Percentiles rank a stretch among this genome's conserved stretches.
Evolutionary conservation across 2,797 vertebrate species (phyloP).

Genomic region (Vireo griseus): DNA sequence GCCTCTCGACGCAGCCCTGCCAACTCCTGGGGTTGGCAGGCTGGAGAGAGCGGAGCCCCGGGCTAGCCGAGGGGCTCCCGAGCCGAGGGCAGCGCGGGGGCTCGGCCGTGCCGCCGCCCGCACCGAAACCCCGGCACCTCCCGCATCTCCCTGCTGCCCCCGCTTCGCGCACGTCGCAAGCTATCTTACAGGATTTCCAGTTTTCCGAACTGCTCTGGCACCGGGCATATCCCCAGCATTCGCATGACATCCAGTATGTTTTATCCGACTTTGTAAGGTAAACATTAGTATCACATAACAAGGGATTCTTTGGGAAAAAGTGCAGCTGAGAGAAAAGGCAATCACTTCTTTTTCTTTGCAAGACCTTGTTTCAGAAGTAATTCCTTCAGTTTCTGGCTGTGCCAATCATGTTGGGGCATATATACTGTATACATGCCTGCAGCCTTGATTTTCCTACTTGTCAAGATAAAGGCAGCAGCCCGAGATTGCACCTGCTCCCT

Average conservation of each 20-base stretch:
- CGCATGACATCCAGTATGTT: accelerated
- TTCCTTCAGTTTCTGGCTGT: neutral
- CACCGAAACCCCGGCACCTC: too few relatives aligned
- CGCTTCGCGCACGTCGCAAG: accelerated
- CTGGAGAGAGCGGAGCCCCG: accelerated
- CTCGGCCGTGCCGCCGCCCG: neutral
- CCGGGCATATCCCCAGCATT: neutral
- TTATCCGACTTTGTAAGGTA: neutral
- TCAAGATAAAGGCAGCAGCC: neutral
- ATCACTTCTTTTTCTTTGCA: neutral
- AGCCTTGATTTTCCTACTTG: neutral
- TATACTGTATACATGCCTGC: too few relatives aligned
- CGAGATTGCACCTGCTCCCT: neutral
- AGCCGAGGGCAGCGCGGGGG: neutral
- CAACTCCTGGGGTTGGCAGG: accelerated
- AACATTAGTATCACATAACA: too few relatives aligned
- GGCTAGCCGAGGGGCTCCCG: too few relatives aligned
- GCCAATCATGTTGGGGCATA: neutral
- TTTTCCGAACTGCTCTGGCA: accelerated
- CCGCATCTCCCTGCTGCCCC: neutral
- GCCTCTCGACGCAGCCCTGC: accelerated
- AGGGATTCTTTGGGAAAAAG: neutral
- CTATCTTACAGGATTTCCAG: accelerated
- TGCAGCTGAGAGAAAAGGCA: neutral
- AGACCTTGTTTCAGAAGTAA: neutral